A percentile compares a stretch with the other conserved stretches of the same genome.
Conservation (phyloP, 2,888 invertebrate genomes). For the Drosophila prolongata region DNA sequence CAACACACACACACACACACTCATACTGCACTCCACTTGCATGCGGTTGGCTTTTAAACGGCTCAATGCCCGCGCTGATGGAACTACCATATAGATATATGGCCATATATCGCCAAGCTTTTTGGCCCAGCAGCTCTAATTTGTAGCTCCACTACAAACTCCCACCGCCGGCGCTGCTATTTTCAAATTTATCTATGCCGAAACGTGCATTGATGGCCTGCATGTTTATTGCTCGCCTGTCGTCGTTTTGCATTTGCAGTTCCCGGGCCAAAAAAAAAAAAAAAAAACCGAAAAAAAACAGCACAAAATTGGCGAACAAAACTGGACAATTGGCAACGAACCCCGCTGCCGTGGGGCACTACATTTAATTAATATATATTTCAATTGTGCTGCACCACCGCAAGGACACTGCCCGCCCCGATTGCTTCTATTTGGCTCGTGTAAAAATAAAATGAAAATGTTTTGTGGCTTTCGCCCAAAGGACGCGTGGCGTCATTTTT, state of each 20-base stretch:
- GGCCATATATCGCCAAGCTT: slow-evolving; percentile 1
- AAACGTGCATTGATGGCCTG: slow-evolving; percentile 71
- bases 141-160: slow-evolving; percentile 62
- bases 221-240: slow-evolving; percentile 70
- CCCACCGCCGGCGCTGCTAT: slow-evolving; percentile 51
- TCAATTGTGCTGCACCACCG: slow-evolving; percentile 55
- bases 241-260: slow-evolving; percentile 52
- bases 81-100: slow-evolving; percentile 12
- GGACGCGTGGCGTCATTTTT: slow-evolving; percentile 71
- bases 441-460: slow-evolving; percentile 71
- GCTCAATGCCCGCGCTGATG: slow-evolving; percentile 54
- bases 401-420: slow-evolving; percentile 52
- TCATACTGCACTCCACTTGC: slow-evolving; percentile 15
- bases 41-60: slow-evolving; percentile 51
- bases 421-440: slow-evolving; percentile 45
- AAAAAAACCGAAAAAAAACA: slow-evolving; percentile 11
- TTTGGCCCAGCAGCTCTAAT: slow-evolving; percentile 66
- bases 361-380: slow-evolving; percentile 71
- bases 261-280: slow-evolving; percentile 1
- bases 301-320: slow-evolving; percentile 35
- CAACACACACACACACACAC: slow-evolving; percentile 13
- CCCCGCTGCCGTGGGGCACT: slow-evolving; percentile 46
- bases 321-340: slow-evolving; percentile 43
- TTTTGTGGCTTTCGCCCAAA: slow-evolving; percentile 72
- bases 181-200: slow-evolving; percentile 75